Conservation (phyloP, 1,140 invertebrate genomes). For the Apis laboriosa region DNA sequence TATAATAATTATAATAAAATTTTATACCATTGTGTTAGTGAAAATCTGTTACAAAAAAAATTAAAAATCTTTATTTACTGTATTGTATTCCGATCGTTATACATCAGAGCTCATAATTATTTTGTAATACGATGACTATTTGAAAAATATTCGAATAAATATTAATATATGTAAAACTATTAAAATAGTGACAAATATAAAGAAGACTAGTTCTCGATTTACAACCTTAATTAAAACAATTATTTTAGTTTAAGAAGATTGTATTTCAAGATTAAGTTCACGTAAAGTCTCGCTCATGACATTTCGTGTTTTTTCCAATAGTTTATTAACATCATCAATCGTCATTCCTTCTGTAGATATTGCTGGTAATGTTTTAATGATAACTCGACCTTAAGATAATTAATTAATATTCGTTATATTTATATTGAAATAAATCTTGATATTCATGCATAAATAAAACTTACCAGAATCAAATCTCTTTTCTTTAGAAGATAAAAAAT, state of each 20-base stretch:
- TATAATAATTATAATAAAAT: no score
- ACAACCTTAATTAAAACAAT: slow-evolving; percentile 29
- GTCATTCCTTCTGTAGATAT: slow-evolving; percentile 89
- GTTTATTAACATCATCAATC: slow-evolving; percentile 85
- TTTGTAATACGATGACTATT: no score
- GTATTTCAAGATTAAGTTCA: slow-evolving; percentile 84
- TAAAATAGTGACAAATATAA: slow-evolving; percentile 8
- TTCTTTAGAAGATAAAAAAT: slow-evolving; percentile 90
- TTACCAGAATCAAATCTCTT: slow-evolving; percentile 90
- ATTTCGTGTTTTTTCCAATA: slow-evolving; percentile 85
- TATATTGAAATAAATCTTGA: neutral
- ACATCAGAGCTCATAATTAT: no score
- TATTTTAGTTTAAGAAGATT: slow-evolving; percentile 62
- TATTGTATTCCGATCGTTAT: no score
- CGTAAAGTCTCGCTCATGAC: slow-evolving; percentile 86
- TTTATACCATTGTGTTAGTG: no score
- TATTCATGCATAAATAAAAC: neutral
- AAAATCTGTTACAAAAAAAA: no score
- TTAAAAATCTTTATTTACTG: no score
- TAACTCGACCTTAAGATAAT: slow-evolving; percentile 85
- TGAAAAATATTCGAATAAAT: neutral
- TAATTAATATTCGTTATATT: slow-evolving; percentile 12
- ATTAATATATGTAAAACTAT: slow-evolving; percentile 32
- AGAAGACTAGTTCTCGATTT: slow-evolving; percentile 54
- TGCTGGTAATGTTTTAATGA: slow-evolving; percentile 89